These are phyloP conservation scores for Neodiprion pinetum DNA, from an alignment of 1,140 invertebrate genomes.

Conservation along the genomic window DNA sequence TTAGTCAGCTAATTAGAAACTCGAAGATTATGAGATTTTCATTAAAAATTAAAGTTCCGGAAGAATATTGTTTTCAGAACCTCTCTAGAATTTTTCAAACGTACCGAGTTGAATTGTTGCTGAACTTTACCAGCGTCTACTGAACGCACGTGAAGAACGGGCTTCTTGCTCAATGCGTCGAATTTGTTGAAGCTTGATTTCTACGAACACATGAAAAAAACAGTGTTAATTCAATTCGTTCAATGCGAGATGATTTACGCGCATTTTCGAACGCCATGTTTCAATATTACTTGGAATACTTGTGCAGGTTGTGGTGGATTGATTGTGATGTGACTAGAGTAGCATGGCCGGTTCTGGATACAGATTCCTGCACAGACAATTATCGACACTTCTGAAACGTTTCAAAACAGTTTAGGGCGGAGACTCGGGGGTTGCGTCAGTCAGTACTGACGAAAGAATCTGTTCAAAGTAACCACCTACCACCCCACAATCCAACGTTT, in stretches of 20 bases:
- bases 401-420: too few species aligned
- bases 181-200: conserved; percentile 83
- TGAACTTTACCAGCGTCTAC: conserved; percentile 72
- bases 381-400: conserved; percentile 7
- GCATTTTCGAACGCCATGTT: not conserved
- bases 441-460: too few species aligned
- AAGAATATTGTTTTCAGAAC: too few species aligned
- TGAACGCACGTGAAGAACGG: conserved; percentile 71
- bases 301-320: too few species aligned
- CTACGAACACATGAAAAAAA: conserved; percentile 59
- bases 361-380: not conserved
- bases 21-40: too few species aligned
- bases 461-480: too few species aligned
- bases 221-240: conserved; percentile 17
- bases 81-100: conserved; percentile 30
- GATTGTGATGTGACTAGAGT: not conserved
- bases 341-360: not conserved
- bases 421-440: too few species aligned
- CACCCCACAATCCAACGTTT: too few species aligned
- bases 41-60: too few species aligned
- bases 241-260: conserved; percentile 15
- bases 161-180: conserved; percentile 74
- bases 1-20: too few species aligned
- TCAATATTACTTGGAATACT: not conserved
- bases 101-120: conserved; percentile 72